A percentile compares a stretch with the other conserved stretches of the same genome.
Evolutionary conservation across 1,140 invertebrate genomes (phyloP).

Genomic region (Bradysia coprophila): DNA sequence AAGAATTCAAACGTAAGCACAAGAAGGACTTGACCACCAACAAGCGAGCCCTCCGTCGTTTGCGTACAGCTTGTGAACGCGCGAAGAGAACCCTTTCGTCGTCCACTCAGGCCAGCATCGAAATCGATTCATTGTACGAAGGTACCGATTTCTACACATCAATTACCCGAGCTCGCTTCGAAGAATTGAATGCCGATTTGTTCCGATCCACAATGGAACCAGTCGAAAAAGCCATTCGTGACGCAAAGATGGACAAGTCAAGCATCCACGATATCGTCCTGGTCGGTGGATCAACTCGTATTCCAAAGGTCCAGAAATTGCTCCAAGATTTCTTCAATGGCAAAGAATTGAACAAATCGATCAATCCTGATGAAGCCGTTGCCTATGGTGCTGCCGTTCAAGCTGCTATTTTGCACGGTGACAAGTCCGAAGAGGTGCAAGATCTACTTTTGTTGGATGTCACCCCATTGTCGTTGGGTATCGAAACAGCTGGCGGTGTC

Average conservation of each 20-base stretch:
- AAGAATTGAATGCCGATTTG: no score
- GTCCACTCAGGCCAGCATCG: no score
- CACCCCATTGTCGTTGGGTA: conserved; percentile 33
- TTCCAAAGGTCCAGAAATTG: no score
- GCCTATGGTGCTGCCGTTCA: conserved; percentile 37
- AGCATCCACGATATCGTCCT: no score
- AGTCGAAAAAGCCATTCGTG: no score
- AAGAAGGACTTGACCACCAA: conserved; percentile 10
- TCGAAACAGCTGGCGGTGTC: conserved; percentile 47
- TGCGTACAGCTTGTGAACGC: conserved; percentile 42
- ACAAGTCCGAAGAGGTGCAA: conserved; percentile 72
- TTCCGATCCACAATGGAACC: no score
- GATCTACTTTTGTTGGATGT: conserved; percentile 51
- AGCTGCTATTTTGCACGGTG: conserved; percentile 30
- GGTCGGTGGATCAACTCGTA: no score
- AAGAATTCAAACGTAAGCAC: not conserved
- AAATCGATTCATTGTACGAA: no score
- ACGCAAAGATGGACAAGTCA: no score
- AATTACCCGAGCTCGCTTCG: no score
- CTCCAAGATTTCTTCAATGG: no score
- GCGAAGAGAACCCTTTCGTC: conserved; percentile 37
- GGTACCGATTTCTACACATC: no score
- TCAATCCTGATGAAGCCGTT: conserved; percentile 35
- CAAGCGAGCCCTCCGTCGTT: conserved; percentile 31
- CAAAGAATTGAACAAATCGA: conserved; percentile 12